Evolutionary conservation across 2,888 invertebrate species (phyloP).

Genomic region (Heliconius sara): DNA sequence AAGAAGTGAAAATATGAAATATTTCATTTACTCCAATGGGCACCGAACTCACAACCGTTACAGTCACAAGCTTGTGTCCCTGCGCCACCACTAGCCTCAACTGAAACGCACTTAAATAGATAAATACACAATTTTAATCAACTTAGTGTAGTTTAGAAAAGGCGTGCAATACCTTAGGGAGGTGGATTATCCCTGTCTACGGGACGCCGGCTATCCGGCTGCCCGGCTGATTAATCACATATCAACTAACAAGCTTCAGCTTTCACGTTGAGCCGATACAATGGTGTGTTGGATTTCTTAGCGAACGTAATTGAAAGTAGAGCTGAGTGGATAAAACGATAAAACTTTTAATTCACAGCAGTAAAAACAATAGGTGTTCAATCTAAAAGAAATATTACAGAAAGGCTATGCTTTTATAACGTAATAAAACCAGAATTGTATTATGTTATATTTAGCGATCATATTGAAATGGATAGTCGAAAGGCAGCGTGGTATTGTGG

Average conservation of each 20-base stretch:
- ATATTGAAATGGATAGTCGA: too few species aligned
- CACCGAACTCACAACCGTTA: too few species aligned
- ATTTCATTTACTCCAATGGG: too few species aligned
- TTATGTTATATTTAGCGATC: too few species aligned
- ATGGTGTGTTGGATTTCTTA: slow-evolving; percentile 39
- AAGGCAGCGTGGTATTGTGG: too few species aligned
- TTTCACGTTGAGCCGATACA: slow-evolving; percentile 48
- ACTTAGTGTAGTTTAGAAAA: slow-evolving; percentile 30
- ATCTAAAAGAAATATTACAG: too few species aligned
- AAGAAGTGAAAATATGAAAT: too few species aligned
- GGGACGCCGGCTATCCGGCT: slow-evolving; percentile 47
- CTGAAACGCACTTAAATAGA: not conserved
- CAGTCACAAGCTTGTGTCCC: too few species aligned
- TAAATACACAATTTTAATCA: slow-evolving; percentile 1
- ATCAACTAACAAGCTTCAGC: slow-evolving; percentile 52
- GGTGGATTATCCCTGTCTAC: slow-evolving; percentile 48
- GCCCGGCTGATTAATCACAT: slow-evolving; percentile 53
- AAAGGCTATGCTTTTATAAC: too few species aligned
- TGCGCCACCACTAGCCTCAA: not conserved
- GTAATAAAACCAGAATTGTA: too few species aligned
- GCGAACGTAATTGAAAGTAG: slow-evolving; percentile 32
- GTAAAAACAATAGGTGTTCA: not conserved
- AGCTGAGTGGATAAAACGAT: slow-evolving; percentile 24
- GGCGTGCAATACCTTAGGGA: slow-evolving; percentile 39
- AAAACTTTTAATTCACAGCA: slow-evolving; percentile 5